These are phyloP conservation scores for Chirona hameri DNA, from an alignment of 2,888 invertebrate genomes.

Conservation along the genomic window DNA sequence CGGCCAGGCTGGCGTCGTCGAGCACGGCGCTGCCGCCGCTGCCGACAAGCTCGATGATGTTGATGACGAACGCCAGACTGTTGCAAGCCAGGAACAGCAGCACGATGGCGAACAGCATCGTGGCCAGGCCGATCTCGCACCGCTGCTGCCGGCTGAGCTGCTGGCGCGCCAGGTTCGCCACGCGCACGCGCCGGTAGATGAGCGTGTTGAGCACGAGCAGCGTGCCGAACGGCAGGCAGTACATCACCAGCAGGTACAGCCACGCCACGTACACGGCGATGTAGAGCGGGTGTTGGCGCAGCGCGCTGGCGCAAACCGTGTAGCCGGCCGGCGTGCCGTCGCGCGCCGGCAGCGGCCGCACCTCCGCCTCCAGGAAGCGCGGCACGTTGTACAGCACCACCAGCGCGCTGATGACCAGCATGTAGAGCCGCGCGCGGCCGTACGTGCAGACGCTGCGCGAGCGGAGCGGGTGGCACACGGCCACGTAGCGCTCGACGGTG, in stretches of 20 bases:
- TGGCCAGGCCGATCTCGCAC: constrained; percentile 88
- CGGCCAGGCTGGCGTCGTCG: constrained; percentile 26
- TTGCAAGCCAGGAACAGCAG: constrained; percentile 93
- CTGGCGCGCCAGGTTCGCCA: constrained; percentile 84
- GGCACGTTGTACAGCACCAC: constrained; percentile 82
- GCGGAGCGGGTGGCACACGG: constrained; percentile 67
- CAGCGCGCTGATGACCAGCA: constrained; percentile 72
- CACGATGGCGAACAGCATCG: constrained; percentile 91
- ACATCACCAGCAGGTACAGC: constrained; percentile 91
- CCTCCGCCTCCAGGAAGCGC: constrained; percentile 46
- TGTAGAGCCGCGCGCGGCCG: constrained; percentile 77
- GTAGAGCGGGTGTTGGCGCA: constrained; percentile 69
- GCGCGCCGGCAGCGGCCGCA: background rate
- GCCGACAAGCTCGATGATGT: constrained; percentile 65
- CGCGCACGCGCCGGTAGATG: constrained; percentile 83
- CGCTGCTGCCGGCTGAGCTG: constrained; percentile 82
- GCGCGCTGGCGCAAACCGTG: constrained; percentile 55
- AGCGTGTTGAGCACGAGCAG: constrained; percentile 84
- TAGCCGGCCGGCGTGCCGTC: constrained; percentile 35
- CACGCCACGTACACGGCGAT: constrained; percentile 86
- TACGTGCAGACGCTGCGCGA: constrained; percentile 89
- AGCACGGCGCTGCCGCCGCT: constrained; percentile 55
- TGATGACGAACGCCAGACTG: constrained; percentile 76
- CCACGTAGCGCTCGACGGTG: constrained; percentile 85
- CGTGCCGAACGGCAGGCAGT: constrained; percentile 83